Base-by-base conservation (phyloP, 2,113 vertebrate genomes). In the Hucho hucho region DNA sequence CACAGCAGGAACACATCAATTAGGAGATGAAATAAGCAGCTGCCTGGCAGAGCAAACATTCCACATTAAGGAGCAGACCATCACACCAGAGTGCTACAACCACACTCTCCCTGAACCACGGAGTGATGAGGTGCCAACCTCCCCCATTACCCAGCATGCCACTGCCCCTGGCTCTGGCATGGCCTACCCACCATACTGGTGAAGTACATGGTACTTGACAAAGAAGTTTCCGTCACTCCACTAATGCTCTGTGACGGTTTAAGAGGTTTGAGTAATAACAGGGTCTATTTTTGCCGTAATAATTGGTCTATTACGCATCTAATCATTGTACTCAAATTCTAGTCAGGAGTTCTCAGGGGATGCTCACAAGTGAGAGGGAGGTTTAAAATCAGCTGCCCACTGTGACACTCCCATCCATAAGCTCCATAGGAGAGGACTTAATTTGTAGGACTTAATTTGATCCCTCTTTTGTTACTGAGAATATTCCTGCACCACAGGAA, bases 1-100 rank as follows among this genome's bases (percentile, higher is more conserved):
- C 49, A 49, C 49, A 53, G 49, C 49, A 84, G 64, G 78, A 65
- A 74, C 73, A 22, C 61, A 59, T 67, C 69, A 70, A 43, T 72
- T 59, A 75, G 18, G n/a, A 56, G 32, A 37, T 59, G n/a, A 72
- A 56, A 46, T 49, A 22, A 32, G 70, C 64, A 68, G 64, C 20
- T 61, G 73, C 37, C 37, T 43, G 37, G 46, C 46, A 26, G 64
- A 11, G 20, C 22, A 59, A 46, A 63, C 74, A 75, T 80, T 80
- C 69, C 78, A 43, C 47, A 75, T 43, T 46, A 75, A 14, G 49
- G 49, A 22, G 18, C 59, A 56, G 65, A 59, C 6, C 58, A 59
- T 24, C 32, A 22, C 79, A 70, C 28, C 24, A 7, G 29, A 69
- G 46, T 59, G 78, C 49, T 73, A 80, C 64, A 47, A 67, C 61